Base-by-base conservation (phyloP, 2,113 vertebrate genomes). In the Malurus melanocephalus region DNA sequence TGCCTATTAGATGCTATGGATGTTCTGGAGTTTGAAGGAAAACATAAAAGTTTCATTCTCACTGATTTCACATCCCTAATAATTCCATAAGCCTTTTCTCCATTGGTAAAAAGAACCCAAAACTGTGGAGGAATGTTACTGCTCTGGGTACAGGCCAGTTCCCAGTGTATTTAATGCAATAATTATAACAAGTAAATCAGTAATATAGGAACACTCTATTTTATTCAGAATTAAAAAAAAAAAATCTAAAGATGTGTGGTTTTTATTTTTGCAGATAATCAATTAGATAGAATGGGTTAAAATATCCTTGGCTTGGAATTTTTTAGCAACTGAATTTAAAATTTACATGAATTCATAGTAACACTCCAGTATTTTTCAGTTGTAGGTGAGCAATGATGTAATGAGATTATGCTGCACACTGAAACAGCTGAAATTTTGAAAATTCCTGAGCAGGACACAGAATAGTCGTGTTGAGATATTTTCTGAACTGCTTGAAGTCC, bases 241-340 rank as follows among this genome's bases (percentile, higher is more conserved):
- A 83, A n/a, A n/a, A n/a, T 28, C 33, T 11, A 28, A 7, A 16
- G 7, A 19, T 65, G 8, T 1, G 0, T 33, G 18, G 0, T 6
- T 92, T 87, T 64, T 9, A 30, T 19, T 84, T 90, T 65, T 69
- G 27, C 5, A 72, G 24, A 53, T 28, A n/a, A n/a, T 82, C 27
- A 42, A 3, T 35, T 56, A 32, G 22, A 23, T 28, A 40, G 17
- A 13, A 28, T 19, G 17, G 5, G 6, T 3, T 72, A 66, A 72
- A 80, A 85, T 38, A 45, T 1, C 14, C 86, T 28, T 61, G 19
- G n/a, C 22, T 13, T 74, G 17, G 62, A 56, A 21, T 5, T 33
- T 89, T 87, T 86, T 75, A 69, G 27, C 3, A 66, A 48, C 24
- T 9, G 9, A 49, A 13, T 72, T 89, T 68, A 75, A 90, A 87